Percentiles rank a stretch among this genome's conserved stretches.
These are phyloP conservation scores for Oenanthe melanoleuca DNA, from an alignment of 2,113 vertebrate species.

Conservation along the genomic window DNA sequence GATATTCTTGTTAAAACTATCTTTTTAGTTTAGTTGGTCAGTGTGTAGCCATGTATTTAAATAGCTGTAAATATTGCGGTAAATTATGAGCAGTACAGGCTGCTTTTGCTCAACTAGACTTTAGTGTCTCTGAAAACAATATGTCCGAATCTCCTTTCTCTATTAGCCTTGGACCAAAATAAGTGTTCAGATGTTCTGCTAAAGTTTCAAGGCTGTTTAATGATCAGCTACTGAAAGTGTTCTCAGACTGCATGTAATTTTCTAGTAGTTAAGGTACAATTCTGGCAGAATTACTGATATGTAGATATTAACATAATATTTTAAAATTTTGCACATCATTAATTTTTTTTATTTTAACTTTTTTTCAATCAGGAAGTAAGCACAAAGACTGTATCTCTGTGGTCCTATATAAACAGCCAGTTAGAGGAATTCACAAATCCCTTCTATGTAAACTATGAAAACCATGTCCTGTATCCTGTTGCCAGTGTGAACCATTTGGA, in stretches of 20 bases:
- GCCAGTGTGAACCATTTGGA: conserved; percentile 91
- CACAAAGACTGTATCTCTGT: conserved; percentile 86
- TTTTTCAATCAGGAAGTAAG: conserved; percentile 80
- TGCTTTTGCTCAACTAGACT: not conserved
- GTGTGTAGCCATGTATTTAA: not conserved
- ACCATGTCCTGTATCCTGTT: conserved; percentile 91
- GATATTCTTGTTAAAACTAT: not conserved
- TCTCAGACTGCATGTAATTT: not conserved
- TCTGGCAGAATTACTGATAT: not conserved
- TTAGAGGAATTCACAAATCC: conserved; percentile 94
- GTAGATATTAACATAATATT: not conserved
- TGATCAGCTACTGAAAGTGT: not conserved
- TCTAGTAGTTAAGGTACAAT: not conserved
- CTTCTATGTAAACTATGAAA: conserved; percentile 92
- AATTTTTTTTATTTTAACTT: not conserved
- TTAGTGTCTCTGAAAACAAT: not conserved
- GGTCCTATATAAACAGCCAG: conserved; percentile 96
- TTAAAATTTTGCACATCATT: not conserved
- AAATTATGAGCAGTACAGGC: not conserved
- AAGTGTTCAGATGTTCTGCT: not conserved
- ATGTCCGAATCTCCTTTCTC: not conserved
- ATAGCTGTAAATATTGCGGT: not conserved
- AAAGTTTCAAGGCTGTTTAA: not conserved
- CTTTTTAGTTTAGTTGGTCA: not conserved
- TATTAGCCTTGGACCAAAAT: not conserved